Percentiles rank a stretch among this genome's conserved stretches.
These are phyloP conservation scores for Hemitrygon akajei DNA, from an alignment of 2,797 vertebrate species.

Conservation along the genomic window DNA sequence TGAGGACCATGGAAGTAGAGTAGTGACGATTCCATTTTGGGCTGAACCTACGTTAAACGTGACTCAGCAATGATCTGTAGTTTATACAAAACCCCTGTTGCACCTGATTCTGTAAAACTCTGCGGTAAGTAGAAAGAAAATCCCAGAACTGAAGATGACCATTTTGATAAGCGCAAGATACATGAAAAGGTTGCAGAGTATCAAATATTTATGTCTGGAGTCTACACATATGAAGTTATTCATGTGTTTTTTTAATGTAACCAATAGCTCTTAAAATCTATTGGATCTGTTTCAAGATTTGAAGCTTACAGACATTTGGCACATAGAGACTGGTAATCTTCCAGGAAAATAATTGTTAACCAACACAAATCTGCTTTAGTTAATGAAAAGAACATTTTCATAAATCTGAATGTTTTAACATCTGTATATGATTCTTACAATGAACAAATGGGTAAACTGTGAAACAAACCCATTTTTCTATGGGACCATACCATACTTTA, in stretches of 20 bases:
- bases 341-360: conserved; percentile 54
- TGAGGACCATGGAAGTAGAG: not conserved
- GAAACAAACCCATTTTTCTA: not conserved
- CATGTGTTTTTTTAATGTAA: conserved; percentile 23
- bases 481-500: not conserved
- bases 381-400: conserved; percentile 37
- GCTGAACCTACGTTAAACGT: not conserved
- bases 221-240: conserved; percentile 13
- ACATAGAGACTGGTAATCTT: conserved; percentile 52
- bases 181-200: not conserved
- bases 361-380: conserved; percentile 37
- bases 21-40: not conserved
- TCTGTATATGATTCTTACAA: conserved; percentile 32
- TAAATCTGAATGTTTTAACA: conserved; percentile 33
- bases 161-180: conserved; percentile 14
- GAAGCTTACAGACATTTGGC: conserved; percentile 56
- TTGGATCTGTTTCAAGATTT: conserved; percentile 54
- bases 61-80: not conserved
- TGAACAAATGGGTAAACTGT: conserved; percentile 16
- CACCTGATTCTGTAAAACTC: not conserved
- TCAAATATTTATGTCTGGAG: conserved; percentile 20
- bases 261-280: conserved; percentile 49
- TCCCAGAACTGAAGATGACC: not conserved
- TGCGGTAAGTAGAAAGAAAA: not conserved
- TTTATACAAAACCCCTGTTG: not conserved